A percentile compares a stretch with the other conserved stretches of the same genome.
These are phyloP conservation scores for Pilophorus perplexus DNA, from an alignment of 2,888 invertebrate genomes.

Conservation along the genomic window DNA sequence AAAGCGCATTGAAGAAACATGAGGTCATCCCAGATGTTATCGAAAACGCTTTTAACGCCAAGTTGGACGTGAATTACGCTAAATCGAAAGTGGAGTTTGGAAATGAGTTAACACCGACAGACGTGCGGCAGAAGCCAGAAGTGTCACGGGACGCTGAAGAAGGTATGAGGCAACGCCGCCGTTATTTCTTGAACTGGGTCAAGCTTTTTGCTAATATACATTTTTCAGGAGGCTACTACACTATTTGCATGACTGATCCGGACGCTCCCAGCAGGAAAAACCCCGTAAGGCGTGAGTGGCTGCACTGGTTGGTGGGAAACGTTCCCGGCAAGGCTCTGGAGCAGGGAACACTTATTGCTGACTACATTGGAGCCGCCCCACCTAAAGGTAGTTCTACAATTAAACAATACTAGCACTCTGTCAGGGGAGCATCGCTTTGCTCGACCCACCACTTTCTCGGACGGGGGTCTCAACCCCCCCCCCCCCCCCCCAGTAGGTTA, in stretches of 20 bases:
- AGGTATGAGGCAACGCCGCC: background rate
- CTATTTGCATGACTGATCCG: constrained; percentile 85
- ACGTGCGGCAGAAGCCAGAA: constrained; percentile 69
- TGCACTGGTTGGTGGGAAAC: constrained; percentile 87
- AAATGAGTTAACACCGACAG: constrained; percentile 71
- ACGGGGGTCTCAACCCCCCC: too few species aligned
- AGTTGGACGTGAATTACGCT: background rate
- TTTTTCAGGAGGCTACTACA: constrained; percentile 60
- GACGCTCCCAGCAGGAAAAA: constrained; percentile 81
- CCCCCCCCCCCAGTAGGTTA: too few species aligned
- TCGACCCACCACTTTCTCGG: too few species aligned
- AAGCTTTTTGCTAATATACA: too few species aligned
- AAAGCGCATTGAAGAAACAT: background rate
- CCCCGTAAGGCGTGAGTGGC: constrained; percentile 80
- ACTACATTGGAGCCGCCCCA: constrained; percentile 81
- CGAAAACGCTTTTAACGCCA: background rate
- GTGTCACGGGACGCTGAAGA: constrained; percentile 59
- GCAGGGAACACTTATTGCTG: constrained; percentile 70
- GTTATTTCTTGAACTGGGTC: too few species aligned
- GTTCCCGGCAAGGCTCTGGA: constrained; percentile 69
- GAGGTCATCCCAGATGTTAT: background rate
- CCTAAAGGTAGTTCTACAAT: too few species aligned
- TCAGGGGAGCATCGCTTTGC: too few species aligned
- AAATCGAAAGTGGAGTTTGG: constrained; percentile 59
- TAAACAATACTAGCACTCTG: too few species aligned